A percentile compares a stretch with the other conserved stretches of the same genome.
Conservation (phyloP, 2,797 vertebrate species). For the Chelonia mydas region DNA sequence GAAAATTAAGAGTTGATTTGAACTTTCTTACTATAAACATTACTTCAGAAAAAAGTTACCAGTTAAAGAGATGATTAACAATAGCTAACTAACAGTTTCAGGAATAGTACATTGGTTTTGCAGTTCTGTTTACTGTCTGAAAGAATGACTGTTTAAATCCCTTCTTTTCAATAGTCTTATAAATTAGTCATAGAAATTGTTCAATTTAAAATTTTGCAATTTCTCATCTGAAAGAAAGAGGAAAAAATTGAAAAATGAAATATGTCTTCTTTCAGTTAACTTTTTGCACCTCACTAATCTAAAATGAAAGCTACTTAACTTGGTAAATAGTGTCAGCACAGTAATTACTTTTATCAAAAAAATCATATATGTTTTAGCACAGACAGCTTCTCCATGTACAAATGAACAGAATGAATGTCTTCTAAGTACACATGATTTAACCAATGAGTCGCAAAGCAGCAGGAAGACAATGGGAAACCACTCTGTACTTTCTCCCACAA, state of each 20-base stretch:
- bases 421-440: too few species aligned
- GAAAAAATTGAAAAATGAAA: neutral
- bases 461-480: too few species aligned
- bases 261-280: neutral
- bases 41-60: neutral
- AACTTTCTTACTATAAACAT: neutral
- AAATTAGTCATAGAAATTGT: neutral
- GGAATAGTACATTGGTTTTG: neutral
- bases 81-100: neutral
- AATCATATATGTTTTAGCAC: too few species aligned
- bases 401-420: too few species aligned
- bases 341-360: too few species aligned
- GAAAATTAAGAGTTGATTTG: neutral
- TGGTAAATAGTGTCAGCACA: too few species aligned
- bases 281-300: too few species aligned
- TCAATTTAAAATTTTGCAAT: neutral
- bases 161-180: neutral
- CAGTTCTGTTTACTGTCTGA: neutral
- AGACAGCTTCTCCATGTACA: too few species aligned
- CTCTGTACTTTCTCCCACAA: too few species aligned
- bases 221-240: neutral
- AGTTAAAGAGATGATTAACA: neutral
- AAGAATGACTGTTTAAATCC: neutral
- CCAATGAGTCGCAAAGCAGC: too few species aligned
- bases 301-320: too few species aligned